phyloP scores from a whole-genome alignment of 2,888 invertebrate genomes.

The Cosmopolites sordidus region DNA sequence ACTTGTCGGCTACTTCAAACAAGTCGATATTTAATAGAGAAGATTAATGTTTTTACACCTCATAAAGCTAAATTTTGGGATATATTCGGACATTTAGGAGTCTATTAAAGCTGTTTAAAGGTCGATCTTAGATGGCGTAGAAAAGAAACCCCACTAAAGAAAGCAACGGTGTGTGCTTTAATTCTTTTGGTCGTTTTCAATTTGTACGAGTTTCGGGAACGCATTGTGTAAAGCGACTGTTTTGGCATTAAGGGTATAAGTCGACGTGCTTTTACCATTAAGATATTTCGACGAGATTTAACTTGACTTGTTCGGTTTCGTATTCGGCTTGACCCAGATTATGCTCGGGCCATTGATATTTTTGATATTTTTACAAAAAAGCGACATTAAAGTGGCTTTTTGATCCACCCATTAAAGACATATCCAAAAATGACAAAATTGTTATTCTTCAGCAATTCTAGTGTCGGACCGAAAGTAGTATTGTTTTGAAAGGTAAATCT shows the following conservation, averaged over 20 bases:
- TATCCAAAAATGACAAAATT: too few relatives aligned
- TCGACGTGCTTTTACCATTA: not conserved
- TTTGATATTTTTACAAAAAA: too few relatives aligned
- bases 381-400: too few relatives aligned
- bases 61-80: slow-evolving; percentile 24
- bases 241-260: slow-evolving; percentile 5
- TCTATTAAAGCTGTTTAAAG: slow-evolving; percentile 25
- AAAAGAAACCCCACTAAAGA: slow-evolving; percentile 19
- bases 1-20: too few relatives aligned
- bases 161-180: slow-evolving; percentile 15
- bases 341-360: too few relatives aligned
- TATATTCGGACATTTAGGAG: slow-evolving; percentile 21
- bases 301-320: too few relatives aligned
- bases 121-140: slow-evolving; percentile 9
- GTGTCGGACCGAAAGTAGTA: too few relatives aligned
- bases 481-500: too few relatives aligned
- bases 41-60: slow-evolving; percentile 23
- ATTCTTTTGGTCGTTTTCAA: slow-evolving; percentile 17
- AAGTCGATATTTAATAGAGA: slow-evolving; percentile 4
- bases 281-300: not conserved
- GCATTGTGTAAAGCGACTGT: slow-evolving; percentile 10
- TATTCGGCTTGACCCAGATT: too few relatives aligned
- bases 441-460: too few relatives aligned
- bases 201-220: slow-evolving; percentile 17
- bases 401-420: too few relatives aligned